Base-by-base conservation (phyloP, 2,113 vertebrate genomes). In the Daubentonia madagascariensis region DNA sequence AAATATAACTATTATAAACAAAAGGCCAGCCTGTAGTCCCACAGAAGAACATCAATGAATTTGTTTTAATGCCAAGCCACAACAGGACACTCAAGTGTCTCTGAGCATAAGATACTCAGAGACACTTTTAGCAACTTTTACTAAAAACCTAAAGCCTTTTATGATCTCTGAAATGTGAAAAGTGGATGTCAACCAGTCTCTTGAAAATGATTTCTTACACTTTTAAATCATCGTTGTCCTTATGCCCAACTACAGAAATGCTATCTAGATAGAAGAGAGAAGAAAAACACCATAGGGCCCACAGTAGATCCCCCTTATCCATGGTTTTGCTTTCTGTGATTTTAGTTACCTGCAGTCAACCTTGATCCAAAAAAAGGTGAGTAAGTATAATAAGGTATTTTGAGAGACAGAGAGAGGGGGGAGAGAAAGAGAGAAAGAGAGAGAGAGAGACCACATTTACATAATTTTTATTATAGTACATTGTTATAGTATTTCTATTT, bases 1-100 rank as follows among this genome's bases (percentile, higher is more conserved):
- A 94, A 80, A 32, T 59, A 68, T 28, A 88, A 63, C 37, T 91
- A 96, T 94, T 97, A 97, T 97, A 96, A 97, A 95, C 80, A 96
- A 96, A 97, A 96, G 91, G 70, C 78, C 91, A 96, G 89, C 65
- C 89, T 23, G 78, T 14, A 85, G 78, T 88, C 81, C 18, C 13
- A 92, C n/a, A 6, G 75, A 94, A 97, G 83, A 87, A 76, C 43
- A 90, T 88, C 91, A 32, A 35, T 90, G 95, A 97, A 85, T 85
- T 70, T 78, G 81, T 76, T 96, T 97, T 97, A 96, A 98, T 96
- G 89, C 70, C 87, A 97, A 81, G 52, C 48, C 83, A 88, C 92
- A 92, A 92, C 65, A 98, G 96, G 68, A 75, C 92, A 4, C 72
- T 92, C 81, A 79, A 89, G 0, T 0, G 12, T 88, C 97, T 95